Evolutionary conservation across 2,113 vertebrate genomes (phyloP), one percentile per base, ranked within the genome.

Genomic region (Heterotilapia buettikoferi): DNA sequence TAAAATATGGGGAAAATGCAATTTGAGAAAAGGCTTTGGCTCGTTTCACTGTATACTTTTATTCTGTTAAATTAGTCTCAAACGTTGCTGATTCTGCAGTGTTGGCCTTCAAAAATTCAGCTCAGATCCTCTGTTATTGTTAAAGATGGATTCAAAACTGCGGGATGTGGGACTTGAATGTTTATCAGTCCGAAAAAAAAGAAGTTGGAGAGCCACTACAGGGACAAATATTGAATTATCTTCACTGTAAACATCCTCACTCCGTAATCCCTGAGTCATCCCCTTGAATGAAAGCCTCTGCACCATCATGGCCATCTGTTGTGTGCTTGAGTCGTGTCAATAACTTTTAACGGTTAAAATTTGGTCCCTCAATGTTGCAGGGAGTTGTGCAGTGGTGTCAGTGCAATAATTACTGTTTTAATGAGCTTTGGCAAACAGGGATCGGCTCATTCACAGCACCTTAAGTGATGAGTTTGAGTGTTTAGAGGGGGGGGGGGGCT

Each of bases 341-440:
- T 91, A 92, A 90, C 83, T 56, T 93, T 93, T 94, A 94, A 95
- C 7, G 92, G 93, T 84, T 80, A 36, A 90, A 95, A 88, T 95
- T 95, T 94, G 95, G 87, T 82, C 83, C 59, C 13, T 3, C 1
- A 8, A n/a, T 54, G 68, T 21, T 29, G 78, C 57, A 45, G 63
- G 93, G 94, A n/a, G 84, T 95, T 94, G 92, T 86, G 84, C 93
- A 88, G 26, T 76, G 93, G 91, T 95, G 96, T 96, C 94, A 95
- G 95, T 95, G 93, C 93, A 94, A 95, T 97, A 93, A 96, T 95
- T 96, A 95, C 95, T 92, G 86, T 87, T 93, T 93, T 95, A 97
- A 97, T 96, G 96, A 95, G 91, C 92, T 87, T 84, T 79, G 83
- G 86, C 73, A 93, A 94, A 93, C 93, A 89, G 26, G 43, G 82